Conservation (phyloP, 2,888 invertebrate genomes). For the Acronicta alni region DNA sequence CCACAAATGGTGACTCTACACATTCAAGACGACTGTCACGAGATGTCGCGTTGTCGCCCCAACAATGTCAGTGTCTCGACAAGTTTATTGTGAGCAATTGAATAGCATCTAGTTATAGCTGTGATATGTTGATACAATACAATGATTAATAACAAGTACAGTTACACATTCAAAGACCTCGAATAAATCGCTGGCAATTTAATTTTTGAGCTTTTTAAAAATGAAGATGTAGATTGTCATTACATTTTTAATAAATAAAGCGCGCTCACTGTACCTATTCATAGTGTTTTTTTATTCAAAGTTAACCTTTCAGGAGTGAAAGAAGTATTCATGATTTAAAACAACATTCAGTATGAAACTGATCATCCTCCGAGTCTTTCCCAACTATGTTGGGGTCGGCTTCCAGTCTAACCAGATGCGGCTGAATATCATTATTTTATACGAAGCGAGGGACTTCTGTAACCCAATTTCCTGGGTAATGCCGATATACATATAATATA, state of each 20-base stretch:
- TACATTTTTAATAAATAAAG: conserved; percentile 27
- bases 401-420: too few relatives aligned
- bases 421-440: too few relatives aligned
- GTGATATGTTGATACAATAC: conserved; percentile 38
- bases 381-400: too few relatives aligned
- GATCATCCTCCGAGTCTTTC: too few relatives aligned
- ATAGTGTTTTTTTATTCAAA: too few relatives aligned
- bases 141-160: conserved; percentile 39
- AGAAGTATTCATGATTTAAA: too few relatives aligned
- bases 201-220: conserved; percentile 18
- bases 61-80: conserved; percentile 45
- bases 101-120: conserved; percentile 27
- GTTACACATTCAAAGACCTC: conserved; percentile 36
- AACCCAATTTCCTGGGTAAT: too few relatives aligned
- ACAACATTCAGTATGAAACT: too few relatives aligned
- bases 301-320: too few relatives aligned
- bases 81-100: conserved; percentile 35
- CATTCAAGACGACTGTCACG: conserved; percentile 30
- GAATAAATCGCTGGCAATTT: conserved; percentile 21
- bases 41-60: conserved; percentile 34
- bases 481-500: too few relatives aligned
- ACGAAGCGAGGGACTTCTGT: too few relatives aligned
- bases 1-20: conserved; percentile 23
- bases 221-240: conserved; percentile 21
- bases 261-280: conserved; percentile 5